Base-by-base conservation (phyloP, 2,888 invertebrate species). In the Eilema caniola region DNA sequence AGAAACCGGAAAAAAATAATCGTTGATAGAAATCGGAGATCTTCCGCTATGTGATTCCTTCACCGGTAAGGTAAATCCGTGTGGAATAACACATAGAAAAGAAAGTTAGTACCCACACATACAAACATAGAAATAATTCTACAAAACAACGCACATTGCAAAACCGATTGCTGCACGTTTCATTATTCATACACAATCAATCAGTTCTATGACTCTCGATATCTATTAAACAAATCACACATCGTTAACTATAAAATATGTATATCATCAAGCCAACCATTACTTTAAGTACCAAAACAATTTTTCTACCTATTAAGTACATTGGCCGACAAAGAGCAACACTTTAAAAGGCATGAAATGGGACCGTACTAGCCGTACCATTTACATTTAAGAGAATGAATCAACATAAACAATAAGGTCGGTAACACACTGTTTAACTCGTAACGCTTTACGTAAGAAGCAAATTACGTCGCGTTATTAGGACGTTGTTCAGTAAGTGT, bases 331-430 rank as follows among this genome's bases (percentile, higher is more conserved):
- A 80, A 79, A 80, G 76, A 77, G 69, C 63, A 62, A 72, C 68
- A 73, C 80, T 82, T 20, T 79, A 80, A 77, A 82, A 75, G 79
- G 82, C 73, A 80, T 80, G 82, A 77, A 80, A 75, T 79, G 72
- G 76, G 67, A 72, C 75, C 79, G 77, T 72, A 33, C 16, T 72
- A 72, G 71, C 75, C 80, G 77, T 72, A 33, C 16, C 73, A 74
- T 78, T 78, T 78, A 83, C 83, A 80, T 80, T 77, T 77, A 71
- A 74, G 79, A 78, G 69, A 78, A 80, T 83, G 82, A 82, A 78
- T 83, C 79, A 84, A 79, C 83, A 77, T 76, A 79, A 83, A 79
- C 77, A 78, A 76, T 83, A 78, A 77, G 77, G 77, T 71, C 66
- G 76, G 72, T 75, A 71, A 74, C 75, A 80, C 71, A 69, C 67